Evolutionary conservation across 1,140 invertebrate genomes (phyloP).

Genomic region (Penaeus japonicus): DNA sequence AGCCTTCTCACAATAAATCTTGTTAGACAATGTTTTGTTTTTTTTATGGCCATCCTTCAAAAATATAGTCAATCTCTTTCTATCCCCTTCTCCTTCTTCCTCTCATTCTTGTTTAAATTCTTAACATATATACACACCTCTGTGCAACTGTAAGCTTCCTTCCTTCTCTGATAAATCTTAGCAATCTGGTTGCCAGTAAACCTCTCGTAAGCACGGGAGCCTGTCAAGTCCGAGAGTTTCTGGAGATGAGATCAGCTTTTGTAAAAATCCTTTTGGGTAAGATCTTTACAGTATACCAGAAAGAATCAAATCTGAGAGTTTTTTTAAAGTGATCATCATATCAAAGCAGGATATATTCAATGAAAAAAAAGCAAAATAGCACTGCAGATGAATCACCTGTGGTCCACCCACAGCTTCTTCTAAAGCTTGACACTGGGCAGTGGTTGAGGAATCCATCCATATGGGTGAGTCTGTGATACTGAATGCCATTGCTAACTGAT

Average conservation of each 20-base stretch:
- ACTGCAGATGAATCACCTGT: constrained; percentile 66
- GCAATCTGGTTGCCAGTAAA: constrained; percentile 94
- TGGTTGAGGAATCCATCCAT: constrained; percentile 96
- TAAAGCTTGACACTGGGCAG: constrained; percentile 77
- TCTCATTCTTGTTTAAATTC: neutral
- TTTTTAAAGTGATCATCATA: no score
- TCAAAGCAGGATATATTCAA: no score
- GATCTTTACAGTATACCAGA: no score
- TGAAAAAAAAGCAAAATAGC: no score
- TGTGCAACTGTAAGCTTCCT: constrained; percentile 80
- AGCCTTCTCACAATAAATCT: neutral
- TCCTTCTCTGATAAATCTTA: constrained; percentile 80
- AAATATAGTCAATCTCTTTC: neutral
- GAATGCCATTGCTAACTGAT: constrained; percentile 81
- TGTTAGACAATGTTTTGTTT: neutral
- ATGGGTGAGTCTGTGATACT: constrained; percentile 84
- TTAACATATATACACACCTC: constrained; percentile 69
- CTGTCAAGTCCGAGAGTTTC: constrained; percentile 85
- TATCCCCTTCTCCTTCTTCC: neutral
- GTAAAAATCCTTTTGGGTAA: no score
- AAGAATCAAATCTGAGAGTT: no score
- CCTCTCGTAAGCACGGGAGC: constrained; percentile 90
- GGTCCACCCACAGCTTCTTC: constrained; percentile 84
- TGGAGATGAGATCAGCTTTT: constrained; percentile 62
- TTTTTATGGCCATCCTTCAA: neutral